A percentile compares a stretch with the other conserved stretches of the same genome.
These are phyloP conservation scores for Diarsia brunnea DNA, from an alignment of 2,888 invertebrate genomes.

Conservation along the genomic window DNA sequence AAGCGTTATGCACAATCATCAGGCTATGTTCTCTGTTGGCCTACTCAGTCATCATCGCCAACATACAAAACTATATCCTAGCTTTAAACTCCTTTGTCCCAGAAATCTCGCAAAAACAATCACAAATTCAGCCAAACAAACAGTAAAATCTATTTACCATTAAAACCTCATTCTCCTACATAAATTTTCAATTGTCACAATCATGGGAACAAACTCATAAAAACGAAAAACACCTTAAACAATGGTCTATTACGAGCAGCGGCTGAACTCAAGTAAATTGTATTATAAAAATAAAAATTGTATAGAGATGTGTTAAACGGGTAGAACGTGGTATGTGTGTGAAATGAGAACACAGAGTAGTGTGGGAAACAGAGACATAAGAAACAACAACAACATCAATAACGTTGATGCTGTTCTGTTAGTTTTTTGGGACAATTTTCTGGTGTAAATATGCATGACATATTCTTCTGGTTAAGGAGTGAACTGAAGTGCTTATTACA, in stretches of 20 bases:
- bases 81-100: neutral
- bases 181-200: constrained; percentile 35
- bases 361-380: constrained; percentile 8
- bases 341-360: constrained; percentile 58
- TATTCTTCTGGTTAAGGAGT: neutral
- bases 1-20: neutral
- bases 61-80: neutral
- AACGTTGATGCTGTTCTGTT: neutral
- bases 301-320: constrained; percentile 74
- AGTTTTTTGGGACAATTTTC: constrained; percentile 5
- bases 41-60: neutral
- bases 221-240: constrained; percentile 53
- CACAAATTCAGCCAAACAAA: neutral
- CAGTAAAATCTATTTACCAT: constrained; percentile 34
- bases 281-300: constrained; percentile 69
- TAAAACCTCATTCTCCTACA: constrained; percentile 38
- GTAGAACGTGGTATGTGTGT: constrained; percentile 55
- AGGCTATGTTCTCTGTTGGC: neutral
- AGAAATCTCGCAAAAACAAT: neutral
- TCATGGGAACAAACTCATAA: constrained; percentile 59
- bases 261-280: constrained; percentile 65
- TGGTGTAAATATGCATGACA: neutral
- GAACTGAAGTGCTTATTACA: neutral
- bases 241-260: constrained; percentile 61
- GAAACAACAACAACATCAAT: neutral